Base-by-base conservation (phyloP, 2,888 invertebrate species). In the Uropetala carovei region DNA sequence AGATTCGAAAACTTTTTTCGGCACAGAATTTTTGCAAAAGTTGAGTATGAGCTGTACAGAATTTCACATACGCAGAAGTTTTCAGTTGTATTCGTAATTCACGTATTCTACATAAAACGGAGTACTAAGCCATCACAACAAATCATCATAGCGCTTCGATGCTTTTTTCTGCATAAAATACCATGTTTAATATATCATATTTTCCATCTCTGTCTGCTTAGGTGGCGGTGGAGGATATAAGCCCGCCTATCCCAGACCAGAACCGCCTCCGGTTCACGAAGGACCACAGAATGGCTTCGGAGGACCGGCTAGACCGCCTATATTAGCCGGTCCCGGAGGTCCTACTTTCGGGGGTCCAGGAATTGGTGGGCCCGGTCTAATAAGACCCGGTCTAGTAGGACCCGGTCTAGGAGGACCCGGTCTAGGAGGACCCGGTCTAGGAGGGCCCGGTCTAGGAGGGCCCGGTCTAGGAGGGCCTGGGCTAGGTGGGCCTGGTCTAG, bases 251-350 rank as follows among this genome's bases (percentile, higher is more conserved):
- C 86, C 13, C 5, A 11, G 58, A 57, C 60, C 60, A 27, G 16
- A 92, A 27, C 91, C 93, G 43, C 92, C 92, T 64, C 68, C 93
- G 30, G 92, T 93, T 56, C 82, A 92, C 75, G 92, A 93, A 57
- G 89, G 89, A 64, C 84, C 92, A 81, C 84, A 18, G 92, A 75
- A 22, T 68, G 75, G 68, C 2, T n/a, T 9, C n/a, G 43, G 59
- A n/a, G 85, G 59, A 0, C 75, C 75, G 22, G 27, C 13, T 8
- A 75, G 11, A 22, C 75, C 75, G 2, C 18, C 18, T 8, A 75
- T 75, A 27, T 22, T 75, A 18, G 27, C 27, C 3, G 75, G 75
- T 14, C 75, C 75, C 27, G 75, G 75, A 18, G 75, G 75, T 27
- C 75, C 75, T 0, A 27, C 43, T 43, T 43, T 16, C 13, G 83